These are phyloP conservation scores for Microtus ochrogaster DNA, from an alignment of 2,113 vertebrate species.

Conservation along the genomic window DNA sequence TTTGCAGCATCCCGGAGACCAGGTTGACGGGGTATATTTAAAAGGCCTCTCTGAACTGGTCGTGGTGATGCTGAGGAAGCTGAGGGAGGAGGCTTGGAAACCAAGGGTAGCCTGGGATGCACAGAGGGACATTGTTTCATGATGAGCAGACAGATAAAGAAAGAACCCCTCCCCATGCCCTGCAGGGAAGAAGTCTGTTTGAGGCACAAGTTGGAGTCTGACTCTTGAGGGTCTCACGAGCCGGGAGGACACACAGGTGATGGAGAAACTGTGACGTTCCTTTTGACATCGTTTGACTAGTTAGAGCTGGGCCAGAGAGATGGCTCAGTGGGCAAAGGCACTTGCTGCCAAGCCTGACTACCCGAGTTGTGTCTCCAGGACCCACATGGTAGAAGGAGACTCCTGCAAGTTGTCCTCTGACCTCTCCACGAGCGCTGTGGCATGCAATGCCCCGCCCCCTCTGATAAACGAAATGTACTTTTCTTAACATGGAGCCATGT, in stretches of 20 bases:
- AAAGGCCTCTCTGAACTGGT: not conserved
- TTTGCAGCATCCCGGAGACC: not conserved
- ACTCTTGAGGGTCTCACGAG: accelerated
- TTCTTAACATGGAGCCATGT: not conserved
- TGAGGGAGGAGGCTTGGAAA: too few species aligned
- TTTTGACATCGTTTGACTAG: not conserved
- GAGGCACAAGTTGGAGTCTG: accelerated
- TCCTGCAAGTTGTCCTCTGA: too few species aligned
- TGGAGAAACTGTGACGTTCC: not conserved
- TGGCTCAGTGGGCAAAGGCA: not conserved
- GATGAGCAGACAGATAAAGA: not conserved
- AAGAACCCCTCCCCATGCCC: not conserved
- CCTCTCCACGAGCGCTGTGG: too few species aligned
- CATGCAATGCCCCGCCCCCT: too few species aligned
- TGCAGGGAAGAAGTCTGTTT: not conserved
- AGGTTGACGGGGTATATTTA: not conserved
- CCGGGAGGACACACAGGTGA: accelerated
- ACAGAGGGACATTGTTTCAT: not conserved
- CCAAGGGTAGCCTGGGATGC: not conserved
- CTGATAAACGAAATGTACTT: not conserved
- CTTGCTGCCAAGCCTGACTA: not conserved
- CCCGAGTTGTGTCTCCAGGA: not conserved
- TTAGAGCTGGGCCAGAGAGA: not conserved
- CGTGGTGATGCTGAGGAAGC: too few species aligned
- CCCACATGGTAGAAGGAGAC: too few species aligned